Base-by-base conservation (phyloP, 2,797 vertebrate genomes). In the Protonibea diacanthus region DNA sequence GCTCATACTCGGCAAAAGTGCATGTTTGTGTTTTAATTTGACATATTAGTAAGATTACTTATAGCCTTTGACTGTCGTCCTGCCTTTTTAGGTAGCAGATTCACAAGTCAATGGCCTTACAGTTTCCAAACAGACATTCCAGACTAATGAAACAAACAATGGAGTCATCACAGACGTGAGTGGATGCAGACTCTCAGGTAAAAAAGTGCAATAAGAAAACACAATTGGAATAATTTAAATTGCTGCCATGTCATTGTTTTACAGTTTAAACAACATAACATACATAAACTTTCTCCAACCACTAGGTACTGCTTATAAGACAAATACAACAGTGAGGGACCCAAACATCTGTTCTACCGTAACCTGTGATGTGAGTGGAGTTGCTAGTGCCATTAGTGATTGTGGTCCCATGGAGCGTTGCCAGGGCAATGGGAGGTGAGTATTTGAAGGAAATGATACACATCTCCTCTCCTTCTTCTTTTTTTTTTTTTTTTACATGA, bases 121-220 rank as follows among this genome's bases (percentile, higher is more conserved):
- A 1, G 55, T 88, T 59, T 83, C 49, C 3, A 85, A 56, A 52
- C 70, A 82, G 59, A 80, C 3, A 12, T 88, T 89, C 56, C 73
- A 57, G 20, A 76, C 62, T 3, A 20, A 23, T 42, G 76, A 85
- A 13, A 86, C 89, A 2, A 79, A 15, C 7, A 33, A 9, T 1
- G 87, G 86, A 3, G 63, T 91, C 23, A 66, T 91, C 61, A 75
- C 82, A 18, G 86, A 89, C 2, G 15, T 91, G 29, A 89, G 80
- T 2, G 87, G 87, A 38, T 91, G 89, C 48, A 60, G 89, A 78
- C 58, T 71, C 40, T 69, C 79, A 53, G 89, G 86, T 91, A 44
- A 61, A 25, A 44, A 56, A 67, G n/a, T 38, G 1, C 3, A 64
- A n/a, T 40, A 53, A 10, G 15, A 74, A 42, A 12, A 3, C 0